Conservation (phyloP, 2,888 invertebrate genomes). For the Drosophila acutilabella region DNA sequence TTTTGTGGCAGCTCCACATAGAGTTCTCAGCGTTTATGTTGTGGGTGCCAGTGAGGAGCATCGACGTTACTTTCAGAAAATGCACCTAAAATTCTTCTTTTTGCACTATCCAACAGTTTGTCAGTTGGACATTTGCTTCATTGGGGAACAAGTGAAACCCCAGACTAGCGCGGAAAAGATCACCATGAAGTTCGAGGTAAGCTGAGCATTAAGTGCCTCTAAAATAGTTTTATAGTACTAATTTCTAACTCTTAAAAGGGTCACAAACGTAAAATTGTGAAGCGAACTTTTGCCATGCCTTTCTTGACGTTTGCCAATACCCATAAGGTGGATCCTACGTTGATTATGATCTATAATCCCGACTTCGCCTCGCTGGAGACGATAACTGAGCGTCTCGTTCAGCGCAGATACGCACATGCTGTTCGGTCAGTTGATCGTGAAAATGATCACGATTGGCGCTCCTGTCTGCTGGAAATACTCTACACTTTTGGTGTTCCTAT, state of each 20-base stretch:
- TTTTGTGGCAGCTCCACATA: slow-evolving; percentile 26
- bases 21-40: slow-evolving; percentile 51
- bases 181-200: slow-evolving; percentile 27
- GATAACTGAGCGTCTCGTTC: slow-evolving; percentile 1
- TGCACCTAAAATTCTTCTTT: slow-evolving; percentile 76
- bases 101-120: slow-evolving; percentile 64
- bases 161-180: slow-evolving; percentile 18
- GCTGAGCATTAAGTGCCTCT: not conserved
- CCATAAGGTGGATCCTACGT: slow-evolving; percentile 45
- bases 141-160: slow-evolving; percentile 61
- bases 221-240: not conserved
- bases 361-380: slow-evolving; percentile 69
- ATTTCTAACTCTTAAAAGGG: not conserved
- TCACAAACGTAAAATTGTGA: slow-evolving; percentile 22
- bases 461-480: slow-evolving; percentile 62
- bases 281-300: slow-evolving; percentile 19
- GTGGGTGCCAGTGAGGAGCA: slow-evolving; percentile 70
- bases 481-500: slow-evolving; percentile 71
- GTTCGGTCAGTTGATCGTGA: not conserved
- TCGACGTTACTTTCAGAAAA: slow-evolving; percentile 65
- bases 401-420: slow-evolving; percentile 11
- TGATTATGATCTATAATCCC: slow-evolving; percentile 78
- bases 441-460: slow-evolving; percentile 59
- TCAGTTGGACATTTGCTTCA: slow-evolving; percentile 67
- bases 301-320: slow-evolving; percentile 60